Evolutionary conservation across 2,113 vertebrate genomes (phyloP).

Genomic region (Opisthocomus hoazin): DNA sequence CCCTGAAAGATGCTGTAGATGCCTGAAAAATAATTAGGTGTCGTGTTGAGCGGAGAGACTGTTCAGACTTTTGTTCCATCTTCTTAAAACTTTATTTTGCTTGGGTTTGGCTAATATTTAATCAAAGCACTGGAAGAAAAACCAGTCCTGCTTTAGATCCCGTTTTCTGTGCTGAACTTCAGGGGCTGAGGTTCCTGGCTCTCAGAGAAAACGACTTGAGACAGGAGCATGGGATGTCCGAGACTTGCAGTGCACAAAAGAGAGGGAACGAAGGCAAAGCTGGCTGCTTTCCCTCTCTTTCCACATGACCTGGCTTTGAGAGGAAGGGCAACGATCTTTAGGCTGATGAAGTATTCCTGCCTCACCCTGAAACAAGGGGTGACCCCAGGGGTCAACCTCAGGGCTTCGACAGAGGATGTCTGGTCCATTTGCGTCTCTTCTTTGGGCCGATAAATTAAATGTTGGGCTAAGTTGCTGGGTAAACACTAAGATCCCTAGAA

Average conservation of each 20-base stretch:
- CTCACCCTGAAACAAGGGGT: neutral
- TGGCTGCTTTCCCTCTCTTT: neutral
- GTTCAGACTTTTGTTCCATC: neutral
- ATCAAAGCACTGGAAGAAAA: neutral
- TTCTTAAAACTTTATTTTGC: neutral
- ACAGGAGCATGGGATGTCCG: neutral
- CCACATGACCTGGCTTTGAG: neutral
- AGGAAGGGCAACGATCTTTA: neutral
- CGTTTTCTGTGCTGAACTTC: neutral
- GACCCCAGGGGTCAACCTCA: neutral
- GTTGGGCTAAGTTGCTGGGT: neutral
- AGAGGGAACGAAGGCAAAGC: neutral
- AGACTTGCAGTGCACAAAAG: neutral
- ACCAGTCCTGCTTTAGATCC: neutral
- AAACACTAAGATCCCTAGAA: neutral
- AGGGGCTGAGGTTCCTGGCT: neutral
- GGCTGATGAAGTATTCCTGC: neutral
- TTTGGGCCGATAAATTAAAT: neutral
- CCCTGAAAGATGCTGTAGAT: neutral
- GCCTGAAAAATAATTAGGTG: slow-evolving; percentile 8
- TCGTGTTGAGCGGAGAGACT: neutral
- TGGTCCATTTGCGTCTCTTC: neutral
- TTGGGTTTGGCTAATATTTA: neutral
- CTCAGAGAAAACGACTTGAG: neutral
- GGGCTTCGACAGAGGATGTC: neutral